phyloP scores from a whole-genome alignment of 2,797 vertebrate genomes.

The Ceryle rudis region DNA sequence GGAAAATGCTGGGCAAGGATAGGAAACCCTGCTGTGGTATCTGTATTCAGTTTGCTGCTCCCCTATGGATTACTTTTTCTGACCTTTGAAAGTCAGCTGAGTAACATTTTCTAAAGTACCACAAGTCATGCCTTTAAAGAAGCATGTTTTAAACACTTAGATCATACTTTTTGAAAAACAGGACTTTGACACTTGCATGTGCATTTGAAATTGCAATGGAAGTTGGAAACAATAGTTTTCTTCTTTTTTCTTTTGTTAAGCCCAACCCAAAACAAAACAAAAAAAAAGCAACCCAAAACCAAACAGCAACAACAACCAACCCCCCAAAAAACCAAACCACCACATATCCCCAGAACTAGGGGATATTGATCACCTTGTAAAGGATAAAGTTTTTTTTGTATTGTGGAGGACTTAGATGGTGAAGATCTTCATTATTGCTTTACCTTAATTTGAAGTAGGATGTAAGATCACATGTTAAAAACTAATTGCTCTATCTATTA shows the following conservation, averaged over 20 bases:
- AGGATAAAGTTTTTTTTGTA: background rate
- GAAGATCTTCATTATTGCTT: background rate
- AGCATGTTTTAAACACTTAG: background rate
- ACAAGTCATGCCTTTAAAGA: slow-evolving; percentile 36
- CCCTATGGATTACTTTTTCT: slow-evolving; percentile 19
- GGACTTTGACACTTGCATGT: background rate
- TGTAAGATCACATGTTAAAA: background rate
- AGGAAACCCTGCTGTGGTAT: slow-evolving; percentile 45
- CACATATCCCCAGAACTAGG: background rate
- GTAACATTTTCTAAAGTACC: slow-evolving; percentile 41
- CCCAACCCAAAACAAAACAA: background rate
- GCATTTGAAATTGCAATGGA: background rate
- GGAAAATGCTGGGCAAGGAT: slow-evolving; percentile 8
- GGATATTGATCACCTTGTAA: background rate
- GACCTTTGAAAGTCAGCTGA: slow-evolving; percentile 33
- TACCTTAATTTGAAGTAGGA: background rate
- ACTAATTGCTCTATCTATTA: background rate
- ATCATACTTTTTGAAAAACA: background rate
- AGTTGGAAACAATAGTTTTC: background rate
- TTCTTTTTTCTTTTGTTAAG: background rate
- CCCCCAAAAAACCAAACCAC: background rate
- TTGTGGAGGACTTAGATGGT: background rate
- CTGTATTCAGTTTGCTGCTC: slow-evolving; percentile 20
- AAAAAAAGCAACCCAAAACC: background rate
- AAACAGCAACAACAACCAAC: background rate